These are phyloP conservation scores for Phoxinus phoxinus DNA, from an alignment of 2,113 vertebrate species.

Conservation along the genomic window DNA sequence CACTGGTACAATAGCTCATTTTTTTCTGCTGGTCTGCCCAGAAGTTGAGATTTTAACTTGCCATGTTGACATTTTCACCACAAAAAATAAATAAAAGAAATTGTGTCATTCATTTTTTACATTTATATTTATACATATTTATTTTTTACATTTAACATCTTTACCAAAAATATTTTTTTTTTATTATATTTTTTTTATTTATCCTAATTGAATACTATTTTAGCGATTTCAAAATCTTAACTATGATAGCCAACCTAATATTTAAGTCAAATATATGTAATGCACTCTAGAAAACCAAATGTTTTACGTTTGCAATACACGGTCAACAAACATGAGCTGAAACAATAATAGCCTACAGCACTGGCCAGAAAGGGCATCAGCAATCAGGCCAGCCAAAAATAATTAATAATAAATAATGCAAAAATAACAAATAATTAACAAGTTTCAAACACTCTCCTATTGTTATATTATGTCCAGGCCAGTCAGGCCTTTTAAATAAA, in stretches of 20 bases:
- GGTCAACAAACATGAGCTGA: not conserved
- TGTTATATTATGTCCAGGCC: not conserved
- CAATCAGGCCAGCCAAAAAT: not conserved
- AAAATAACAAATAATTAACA: not conserved
- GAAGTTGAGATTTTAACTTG: not conserved
- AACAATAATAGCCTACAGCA: not conserved
- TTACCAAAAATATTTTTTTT: too few species aligned
- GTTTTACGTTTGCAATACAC: not conserved
- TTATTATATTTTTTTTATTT: not conserved
- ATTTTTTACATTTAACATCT: not conserved
- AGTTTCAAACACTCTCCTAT: not conserved
- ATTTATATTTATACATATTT: too few species aligned
- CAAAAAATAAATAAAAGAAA: too few species aligned
- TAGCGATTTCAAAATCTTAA: not conserved
- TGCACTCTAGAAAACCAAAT: not conserved
- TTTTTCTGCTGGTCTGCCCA: too few species aligned
- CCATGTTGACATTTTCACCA: not conserved
- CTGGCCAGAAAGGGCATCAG: not conserved
- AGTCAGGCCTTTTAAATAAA: not conserved
- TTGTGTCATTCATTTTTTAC: not conserved
- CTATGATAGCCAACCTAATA: not conserved
- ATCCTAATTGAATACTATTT: not conserved
- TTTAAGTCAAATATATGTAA: not conserved
- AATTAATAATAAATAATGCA: not conserved
- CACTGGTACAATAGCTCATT: too few species aligned